Conservation (phyloP, 2,113 vertebrate species). For the Odobenus rosmarus region DNA sequence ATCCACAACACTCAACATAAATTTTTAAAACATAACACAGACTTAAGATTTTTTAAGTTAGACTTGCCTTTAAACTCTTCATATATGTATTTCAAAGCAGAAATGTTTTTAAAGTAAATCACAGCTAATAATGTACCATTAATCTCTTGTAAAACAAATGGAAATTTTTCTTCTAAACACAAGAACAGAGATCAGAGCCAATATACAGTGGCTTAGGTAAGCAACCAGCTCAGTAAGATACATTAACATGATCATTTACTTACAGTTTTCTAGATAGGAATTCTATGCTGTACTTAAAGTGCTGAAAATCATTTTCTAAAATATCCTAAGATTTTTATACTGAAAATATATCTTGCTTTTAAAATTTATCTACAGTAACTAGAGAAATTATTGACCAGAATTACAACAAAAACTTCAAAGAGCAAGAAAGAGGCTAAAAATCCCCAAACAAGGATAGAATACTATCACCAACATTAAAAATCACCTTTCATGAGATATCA, state of each 20-base stretch:
- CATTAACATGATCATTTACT: background rate
- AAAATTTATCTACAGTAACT: background rate
- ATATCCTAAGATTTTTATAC: background rate
- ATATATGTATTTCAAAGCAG: background rate
- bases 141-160: background rate
- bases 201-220: background rate
- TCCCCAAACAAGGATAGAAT: background rate
- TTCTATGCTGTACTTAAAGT: background rate
- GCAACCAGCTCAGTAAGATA: background rate
- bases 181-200: background rate
- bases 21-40: background rate
- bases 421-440: background rate
- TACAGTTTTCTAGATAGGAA: background rate
- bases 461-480: background rate
- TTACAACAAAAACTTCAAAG: slow-evolving; percentile 3
- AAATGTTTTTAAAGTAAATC: background rate
- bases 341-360: background rate
- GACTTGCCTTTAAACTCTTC: background rate
- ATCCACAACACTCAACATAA: background rate
- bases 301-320: background rate
- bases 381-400: background rate
- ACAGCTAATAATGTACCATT: background rate
- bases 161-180: background rate
- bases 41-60: background rate
- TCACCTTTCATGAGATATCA: background rate